phyloP scores from a whole-genome alignment of 2,888 invertebrate species.

The Sinodicranocentrus sp. region DNA sequence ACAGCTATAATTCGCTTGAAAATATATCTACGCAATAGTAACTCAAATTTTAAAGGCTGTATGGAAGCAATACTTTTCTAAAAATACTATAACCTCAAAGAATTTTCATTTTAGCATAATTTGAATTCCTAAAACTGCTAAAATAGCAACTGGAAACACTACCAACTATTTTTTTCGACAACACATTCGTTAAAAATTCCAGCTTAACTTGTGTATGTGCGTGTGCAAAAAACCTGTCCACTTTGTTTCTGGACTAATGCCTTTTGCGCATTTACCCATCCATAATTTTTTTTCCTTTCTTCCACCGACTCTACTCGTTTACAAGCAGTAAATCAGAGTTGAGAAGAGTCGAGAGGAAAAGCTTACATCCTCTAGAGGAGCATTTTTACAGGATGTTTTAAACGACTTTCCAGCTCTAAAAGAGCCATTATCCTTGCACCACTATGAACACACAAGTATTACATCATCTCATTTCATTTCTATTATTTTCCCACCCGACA shows the following conservation, averaged over 20 bases:
- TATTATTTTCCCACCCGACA: background rate
- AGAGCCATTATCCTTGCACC: slow-evolving; percentile 1
- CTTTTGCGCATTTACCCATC: background rate
- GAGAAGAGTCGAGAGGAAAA: background rate
- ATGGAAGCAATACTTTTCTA: no score
- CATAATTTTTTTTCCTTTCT: background rate
- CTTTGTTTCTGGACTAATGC: background rate
- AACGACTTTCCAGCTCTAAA: slow-evolving; percentile 15
- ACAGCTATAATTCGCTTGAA: no score
- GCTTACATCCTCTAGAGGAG: background rate
- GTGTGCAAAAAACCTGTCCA: background rate
- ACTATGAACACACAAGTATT: background rate
- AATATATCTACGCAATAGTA: no score
- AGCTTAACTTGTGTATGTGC: no score
- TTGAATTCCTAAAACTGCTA: no score
- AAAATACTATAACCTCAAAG: no score
- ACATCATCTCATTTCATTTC: slow-evolving; percentile 13
- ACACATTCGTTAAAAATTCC: no score
- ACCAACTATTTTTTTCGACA: no score
- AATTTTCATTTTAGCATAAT: no score
- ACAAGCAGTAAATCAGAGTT: slow-evolving; percentile 17
- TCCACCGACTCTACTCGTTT: background rate
- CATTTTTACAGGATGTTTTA: background rate
- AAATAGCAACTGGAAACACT: no score
- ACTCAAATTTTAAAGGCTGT: no score